Base-by-base conservation (phyloP, 2,888 invertebrate genomes). In the Drosophila niveifrons region DNA sequence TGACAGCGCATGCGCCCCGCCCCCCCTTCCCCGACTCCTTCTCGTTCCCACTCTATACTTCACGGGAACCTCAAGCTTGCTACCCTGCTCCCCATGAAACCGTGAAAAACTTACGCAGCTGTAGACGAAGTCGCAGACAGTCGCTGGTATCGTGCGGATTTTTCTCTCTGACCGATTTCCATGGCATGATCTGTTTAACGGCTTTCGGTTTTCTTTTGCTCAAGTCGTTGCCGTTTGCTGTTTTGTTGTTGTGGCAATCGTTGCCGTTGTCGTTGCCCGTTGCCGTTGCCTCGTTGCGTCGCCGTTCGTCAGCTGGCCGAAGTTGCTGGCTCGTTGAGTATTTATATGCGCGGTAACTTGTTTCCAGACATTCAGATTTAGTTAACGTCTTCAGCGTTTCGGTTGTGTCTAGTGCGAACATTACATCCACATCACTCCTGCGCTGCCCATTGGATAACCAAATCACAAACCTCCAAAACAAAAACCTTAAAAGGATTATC, bases 311-410 rank as follows among this genome's bases (percentile, higher is more conserved):
- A 72, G 66, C 66, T 72, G 58, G 39, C 55, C 64, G 48, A 41
- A 58, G 56, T 39, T 47, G 55, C 28, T 44, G 17, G 46, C 62
- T 47, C 62, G 55, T 23, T 29, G 55, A 66, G 81, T 82, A 90
- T 90, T 90, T 92, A 92, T 90, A 91, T 87, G 89, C 78, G 76
- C 72, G 76, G 82, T 89, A 91, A 90, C 90, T 89, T 90, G 91
- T 91, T 92, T 90, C 81, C 65, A 80, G 72, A 81, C 87, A 81
- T 81, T 91, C 91, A 91, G 91, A 91, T 91, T 91, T 86, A 89
- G 90, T 90, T 91, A 84, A 66, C 85, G 84, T 86, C 84, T 86
- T 81, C 80, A 86, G 68, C 75, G 80, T 51, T 75, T 88, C 84
- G 88, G 84, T 88, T 86, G 71, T 72, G 83, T 67, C 59, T 73